A percentile compares a stretch with the other conserved stretches of the same genome.
Conservation (phyloP, 1,140 invertebrate species). For the Drosophila erecta region DNA sequence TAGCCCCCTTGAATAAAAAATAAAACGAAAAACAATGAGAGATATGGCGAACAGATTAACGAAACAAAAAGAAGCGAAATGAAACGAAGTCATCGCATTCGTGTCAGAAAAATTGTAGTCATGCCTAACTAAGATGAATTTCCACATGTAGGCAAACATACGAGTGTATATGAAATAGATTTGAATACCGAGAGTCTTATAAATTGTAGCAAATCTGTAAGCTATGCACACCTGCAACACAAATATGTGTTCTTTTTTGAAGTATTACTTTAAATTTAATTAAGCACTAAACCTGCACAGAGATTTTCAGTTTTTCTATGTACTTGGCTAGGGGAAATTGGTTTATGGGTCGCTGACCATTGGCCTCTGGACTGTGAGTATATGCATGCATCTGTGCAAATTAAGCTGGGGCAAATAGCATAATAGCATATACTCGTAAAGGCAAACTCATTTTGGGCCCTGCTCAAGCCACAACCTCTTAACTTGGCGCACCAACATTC, state of each 20-base stretch:
- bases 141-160: slow-evolving; percentile 18
- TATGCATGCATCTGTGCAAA: slow-evolving; percentile 41
- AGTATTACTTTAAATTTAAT: no score
- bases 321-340: slow-evolving; percentile 28
- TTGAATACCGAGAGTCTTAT: slow-evolving; percentile 4
- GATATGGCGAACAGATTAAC: slow-evolving; percentile 37
- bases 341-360: slow-evolving; percentile 49
- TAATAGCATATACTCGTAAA: background rate
- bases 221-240: background rate
- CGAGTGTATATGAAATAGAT: background rate
- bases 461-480: slow-evolving; percentile 18
- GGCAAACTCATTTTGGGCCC: slow-evolving; percentile 1
- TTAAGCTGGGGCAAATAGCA: slow-evolving; percentile 34
- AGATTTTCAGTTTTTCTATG: slow-evolving; percentile 10
- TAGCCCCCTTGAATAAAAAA: background rate
- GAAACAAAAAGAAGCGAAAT: slow-evolving; percentile 38
- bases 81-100: slow-evolving; percentile 39
- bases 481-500: slow-evolving; percentile 13
- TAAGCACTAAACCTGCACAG: background rate
- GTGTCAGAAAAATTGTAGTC: slow-evolving; percentile 32
- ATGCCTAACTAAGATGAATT: slow-evolving; percentile 12
- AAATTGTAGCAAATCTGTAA: slow-evolving; percentile 25
- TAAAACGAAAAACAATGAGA: slow-evolving; percentile 17
- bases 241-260: no score
- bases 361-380: slow-evolving; percentile 32